These are phyloP conservation scores for Bellardia pandia DNA, from an alignment of 2,888 invertebrate genomes.

Conservation along the genomic window DNA sequence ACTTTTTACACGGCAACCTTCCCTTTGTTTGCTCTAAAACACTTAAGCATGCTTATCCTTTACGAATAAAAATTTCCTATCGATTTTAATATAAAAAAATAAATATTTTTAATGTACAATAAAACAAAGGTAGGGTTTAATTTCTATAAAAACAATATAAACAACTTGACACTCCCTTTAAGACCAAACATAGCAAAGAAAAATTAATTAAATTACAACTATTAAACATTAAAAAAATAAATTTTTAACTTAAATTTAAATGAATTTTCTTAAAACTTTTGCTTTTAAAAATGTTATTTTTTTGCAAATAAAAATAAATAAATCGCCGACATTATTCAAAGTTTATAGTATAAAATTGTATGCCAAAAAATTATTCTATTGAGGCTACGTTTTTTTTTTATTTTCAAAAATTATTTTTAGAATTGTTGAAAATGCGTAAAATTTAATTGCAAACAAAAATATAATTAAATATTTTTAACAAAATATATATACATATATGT, in stretches of 20 bases:
- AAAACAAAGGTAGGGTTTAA: slow-evolving; percentile 27
- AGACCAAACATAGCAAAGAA: background rate
- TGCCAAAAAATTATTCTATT: slow-evolving; percentile 65
- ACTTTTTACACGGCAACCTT: background rate
- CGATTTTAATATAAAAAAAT: slow-evolving; percentile 50
- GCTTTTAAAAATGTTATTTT: slow-evolving; percentile 21
- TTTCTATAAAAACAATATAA: slow-evolving; percentile 17
- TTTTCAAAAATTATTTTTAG: slow-evolving; percentile 50
- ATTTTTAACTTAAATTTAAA: too few relatives aligned
- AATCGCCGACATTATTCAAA: background rate
- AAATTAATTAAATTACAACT: background rate
- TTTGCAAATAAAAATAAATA: background rate
- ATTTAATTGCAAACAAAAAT: slow-evolving; percentile 24
- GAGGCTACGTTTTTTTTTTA: slow-evolving; percentile 55
- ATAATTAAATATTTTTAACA: background rate
- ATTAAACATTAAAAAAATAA: background rate
- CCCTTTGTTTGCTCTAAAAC: background rate
- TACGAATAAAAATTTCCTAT: slow-evolving; percentile 12
- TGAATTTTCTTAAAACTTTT: slow-evolving; percentile 7
- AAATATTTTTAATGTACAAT: slow-evolving; percentile 36
- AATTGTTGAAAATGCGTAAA: slow-evolving; percentile 39
- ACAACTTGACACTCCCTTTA: slow-evolving; percentile 49
- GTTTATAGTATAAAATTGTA: slow-evolving; percentile 43
- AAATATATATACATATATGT: background rate
- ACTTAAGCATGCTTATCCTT: slow-evolving; percentile 33